phyloP scores from a whole-genome alignment of 2,888 invertebrate genomes.

The Synanthedon andrenaeformis region DNA sequence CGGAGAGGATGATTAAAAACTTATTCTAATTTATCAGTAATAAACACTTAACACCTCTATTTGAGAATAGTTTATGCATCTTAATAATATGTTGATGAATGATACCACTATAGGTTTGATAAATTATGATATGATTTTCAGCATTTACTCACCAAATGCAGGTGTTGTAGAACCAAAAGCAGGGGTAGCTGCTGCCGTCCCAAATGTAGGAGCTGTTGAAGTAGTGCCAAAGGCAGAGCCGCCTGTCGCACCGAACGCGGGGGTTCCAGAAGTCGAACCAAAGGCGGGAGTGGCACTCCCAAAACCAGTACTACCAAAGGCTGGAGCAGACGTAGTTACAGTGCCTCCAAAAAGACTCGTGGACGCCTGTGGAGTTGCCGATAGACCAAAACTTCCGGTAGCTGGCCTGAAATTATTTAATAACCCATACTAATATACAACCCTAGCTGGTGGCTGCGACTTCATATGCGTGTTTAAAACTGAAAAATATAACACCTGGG shows the following conservation, averaged over 20 bases:
- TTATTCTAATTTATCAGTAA: too few species aligned
- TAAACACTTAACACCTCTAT: too few species aligned
- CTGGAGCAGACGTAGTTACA: constrained; percentile 26
- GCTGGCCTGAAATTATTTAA: constrained; percentile 31
- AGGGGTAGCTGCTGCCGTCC: constrained; percentile 23
- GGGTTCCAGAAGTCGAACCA: constrained; percentile 19
- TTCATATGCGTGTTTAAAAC: background rate
- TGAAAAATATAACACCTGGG: too few species aligned
- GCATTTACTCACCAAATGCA: constrained; percentile 14
- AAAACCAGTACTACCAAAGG: constrained; percentile 19
- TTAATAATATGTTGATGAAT: too few species aligned
- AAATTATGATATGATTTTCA: background rate
- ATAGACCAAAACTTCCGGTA: constrained; percentile 41
- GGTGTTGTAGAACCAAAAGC: constrained; percentile 19
- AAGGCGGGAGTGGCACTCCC: constrained; percentile 19
- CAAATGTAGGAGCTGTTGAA: constrained; percentile 18
- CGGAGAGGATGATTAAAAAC: too few species aligned
- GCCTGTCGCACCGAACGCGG: constrained; percentile 8
- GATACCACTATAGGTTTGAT: too few species aligned
- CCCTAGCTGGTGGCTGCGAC: background rate
- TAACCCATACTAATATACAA: background rate
- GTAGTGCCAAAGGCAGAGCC: constrained; percentile 15
- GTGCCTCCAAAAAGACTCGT: constrained; percentile 40
- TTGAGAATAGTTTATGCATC: too few species aligned
- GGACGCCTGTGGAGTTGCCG: constrained; percentile 37